Evolutionary conservation across 2,113 vertebrate species (phyloP).

Genomic region (Lycaon pictus): DNA sequence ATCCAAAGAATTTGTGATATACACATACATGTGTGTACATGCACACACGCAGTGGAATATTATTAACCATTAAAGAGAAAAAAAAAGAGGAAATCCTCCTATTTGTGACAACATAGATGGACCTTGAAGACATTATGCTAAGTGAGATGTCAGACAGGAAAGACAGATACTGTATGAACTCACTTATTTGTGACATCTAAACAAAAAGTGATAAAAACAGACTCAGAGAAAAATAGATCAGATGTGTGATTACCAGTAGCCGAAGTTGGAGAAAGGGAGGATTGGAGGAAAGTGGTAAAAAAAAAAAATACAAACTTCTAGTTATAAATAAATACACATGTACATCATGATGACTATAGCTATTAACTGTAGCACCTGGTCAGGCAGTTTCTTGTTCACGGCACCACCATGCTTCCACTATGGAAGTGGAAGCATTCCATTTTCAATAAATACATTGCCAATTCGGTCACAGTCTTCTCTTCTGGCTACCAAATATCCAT

Average conservation of each 20-base stretch:
- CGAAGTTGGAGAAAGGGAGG: background rate
- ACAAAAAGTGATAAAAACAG: background rate
- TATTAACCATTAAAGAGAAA: background rate
- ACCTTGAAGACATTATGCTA: background rate
- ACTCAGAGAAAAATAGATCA: background rate
- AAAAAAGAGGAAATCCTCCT: background rate
- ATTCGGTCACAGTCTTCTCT: background rate
- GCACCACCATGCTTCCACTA: background rate
- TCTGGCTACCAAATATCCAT: background rate
- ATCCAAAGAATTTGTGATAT: background rate
- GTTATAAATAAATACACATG: background rate
- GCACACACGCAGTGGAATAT: background rate
- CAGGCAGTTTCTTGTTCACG: background rate
- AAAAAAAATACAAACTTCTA: background rate
- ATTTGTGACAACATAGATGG: background rate
- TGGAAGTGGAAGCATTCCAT: background rate
- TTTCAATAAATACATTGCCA: background rate
- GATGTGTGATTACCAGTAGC: background rate
- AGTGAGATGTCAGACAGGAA: background rate
- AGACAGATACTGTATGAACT: background rate
- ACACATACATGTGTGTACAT: background rate
- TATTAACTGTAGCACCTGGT: background rate
- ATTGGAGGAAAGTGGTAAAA: background rate
- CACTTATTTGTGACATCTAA: too few species aligned
- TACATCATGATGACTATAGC: background rate